Evolutionary conservation across 1,140 invertebrate genomes (phyloP), one percentile per base, ranked within the genome.

Genomic region (Listronotus oregonensis): DNA sequence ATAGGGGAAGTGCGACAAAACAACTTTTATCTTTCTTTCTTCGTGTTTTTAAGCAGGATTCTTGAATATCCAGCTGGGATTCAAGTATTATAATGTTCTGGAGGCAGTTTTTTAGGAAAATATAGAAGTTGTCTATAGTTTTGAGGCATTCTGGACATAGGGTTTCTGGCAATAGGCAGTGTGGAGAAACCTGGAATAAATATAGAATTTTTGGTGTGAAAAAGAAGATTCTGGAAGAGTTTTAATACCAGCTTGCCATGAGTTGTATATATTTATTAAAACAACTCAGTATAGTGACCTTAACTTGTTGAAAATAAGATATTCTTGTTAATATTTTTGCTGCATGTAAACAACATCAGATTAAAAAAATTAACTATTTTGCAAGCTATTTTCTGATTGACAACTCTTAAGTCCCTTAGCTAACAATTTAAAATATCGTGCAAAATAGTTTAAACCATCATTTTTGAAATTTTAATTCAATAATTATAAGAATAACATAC

Each of bases 41-140:
- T 67, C 71, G 74, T 9, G 72, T 69, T 63, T 75, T 75, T 40
- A 77, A 60, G 42, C 73, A 76, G 0, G 73, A 75, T 64, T 75
- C 72, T 21, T 63, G 65, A 9, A 76, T 69, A 50, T 77, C 71
- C 50, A 75, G 75, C 49, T 78, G 74, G 1, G 68, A 58, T 69
- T 78, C 77, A 12, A 78, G 62, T 12, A 78, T 72, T n/a, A 75
- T 77, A 8, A 78, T 74, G 58, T 73, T 78, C 63, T 78, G 71
- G 9, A 78, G 51, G 34, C 74, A 74, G 32, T 71, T 74, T 62
- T 78, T 77, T 37, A 73, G 72, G 59, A 78, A 78, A 31, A 44
- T 54, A 61, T 76, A 77, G 63, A 77, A 78, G 43, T 70, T 73
- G 44, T 73, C 68, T 11, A 78, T 71, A 39, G 66, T 74, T 21